Base-by-base conservation (phyloP, 2,888 invertebrate genomes). In the Charanyca ferruginea region DNA sequence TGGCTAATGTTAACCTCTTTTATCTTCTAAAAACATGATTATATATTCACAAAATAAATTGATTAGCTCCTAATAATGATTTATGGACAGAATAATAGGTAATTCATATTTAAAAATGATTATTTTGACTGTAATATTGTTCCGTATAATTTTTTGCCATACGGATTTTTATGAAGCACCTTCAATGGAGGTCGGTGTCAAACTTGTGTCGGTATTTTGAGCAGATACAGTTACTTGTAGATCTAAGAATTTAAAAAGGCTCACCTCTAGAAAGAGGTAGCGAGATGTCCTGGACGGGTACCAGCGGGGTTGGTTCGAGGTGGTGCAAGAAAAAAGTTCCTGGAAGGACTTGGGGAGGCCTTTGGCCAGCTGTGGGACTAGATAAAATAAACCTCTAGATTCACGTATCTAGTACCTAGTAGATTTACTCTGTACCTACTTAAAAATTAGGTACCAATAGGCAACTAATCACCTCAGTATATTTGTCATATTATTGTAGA, bases 141-240 rank as follows among this genome's bases (percentile, higher is more conserved):
- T 52, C 28, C 51, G 44, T 20, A 59, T 38, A 11, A 9, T 69
- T 74, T 73, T 49, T 60, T 23, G 8, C 32, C 8, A 25, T 59
- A 67, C 55, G 13, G 18, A 58, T 44, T 41, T 35, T 22, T 49
- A 44, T 41, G 9, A 54, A 53, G 28, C 7, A 20, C 9, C 11
- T 16, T 55, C 22, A 53, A 55, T 71, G 88, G 90, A 90, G 89
- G 90, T 84, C 88, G 80, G 82, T 81, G 77, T 87, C 85, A 87
- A 89, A 85, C 80, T 72, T 32, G 13, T 72, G 66, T 81, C 35
- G 11, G 23, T 32, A 16, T 28, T 55, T 48, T 45, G 16, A 9
- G 11, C 6, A n/a, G 1, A 38, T 6, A 35, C n/a, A 25, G 25
- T 42, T 49, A 71, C 45, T 45, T 32, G 20, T 0, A 13, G 23